Conservation (phyloP, 2,113 vertebrate species). For the Ictidomys tridecemlineatus region DNA sequence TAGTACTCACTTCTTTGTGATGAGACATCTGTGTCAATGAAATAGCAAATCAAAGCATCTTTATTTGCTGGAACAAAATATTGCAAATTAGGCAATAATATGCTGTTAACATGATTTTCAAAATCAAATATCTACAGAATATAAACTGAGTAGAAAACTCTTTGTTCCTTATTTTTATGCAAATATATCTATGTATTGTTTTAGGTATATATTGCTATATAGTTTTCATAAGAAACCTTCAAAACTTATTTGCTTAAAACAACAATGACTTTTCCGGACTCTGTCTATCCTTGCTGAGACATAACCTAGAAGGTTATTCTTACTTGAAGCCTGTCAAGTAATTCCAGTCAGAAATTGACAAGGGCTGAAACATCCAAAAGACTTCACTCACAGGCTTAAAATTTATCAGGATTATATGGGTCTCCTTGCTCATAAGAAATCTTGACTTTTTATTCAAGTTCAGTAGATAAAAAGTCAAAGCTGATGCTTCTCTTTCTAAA, state of each 20-base stretch:
- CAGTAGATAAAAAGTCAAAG: background rate
- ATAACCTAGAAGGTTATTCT: background rate
- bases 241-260: background rate
- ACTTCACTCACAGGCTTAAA: background rate
- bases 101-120: conserved; percentile 51
- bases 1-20: conserved; percentile 58
- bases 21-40: conserved; percentile 61
- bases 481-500: background rate
- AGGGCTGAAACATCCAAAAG: background rate
- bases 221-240: background rate
- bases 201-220: background rate
- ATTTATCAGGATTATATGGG: too few species aligned
- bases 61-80: conserved; percentile 66
- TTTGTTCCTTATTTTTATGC: background rate
- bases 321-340: background rate
- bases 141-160: background rate
- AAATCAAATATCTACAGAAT: conserved; percentile 4
- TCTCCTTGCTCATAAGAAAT: background rate
- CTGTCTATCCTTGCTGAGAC: background rate
- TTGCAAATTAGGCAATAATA: conserved; percentile 9
- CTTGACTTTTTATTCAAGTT: background rate
- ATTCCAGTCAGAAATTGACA: too few species aligned
- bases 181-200: background rate
- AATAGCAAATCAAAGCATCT: conserved; percentile 52
- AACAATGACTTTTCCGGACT: background rate